These are phyloP conservation scores for Todus mexicanus DNA, from an alignment of 2,797 vertebrate species.

Conservation along the genomic window DNA sequence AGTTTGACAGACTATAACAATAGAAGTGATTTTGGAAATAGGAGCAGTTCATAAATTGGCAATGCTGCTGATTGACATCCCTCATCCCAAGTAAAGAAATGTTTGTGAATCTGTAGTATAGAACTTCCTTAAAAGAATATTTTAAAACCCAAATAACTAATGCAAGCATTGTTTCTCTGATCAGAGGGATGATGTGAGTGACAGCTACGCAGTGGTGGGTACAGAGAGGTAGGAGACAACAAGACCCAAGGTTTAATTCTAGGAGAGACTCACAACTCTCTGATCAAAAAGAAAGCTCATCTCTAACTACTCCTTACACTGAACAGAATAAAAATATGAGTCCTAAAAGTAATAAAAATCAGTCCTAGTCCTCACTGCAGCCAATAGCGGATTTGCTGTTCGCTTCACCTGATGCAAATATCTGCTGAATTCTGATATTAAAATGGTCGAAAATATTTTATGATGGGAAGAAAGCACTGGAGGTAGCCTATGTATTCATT, in stretches of 20 bases:
- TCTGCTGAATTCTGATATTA: not conserved
- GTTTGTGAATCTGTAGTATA: not conserved
- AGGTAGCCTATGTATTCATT: not conserved
- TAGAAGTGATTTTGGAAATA: constrained; percentile 68
- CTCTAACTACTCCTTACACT: not conserved
- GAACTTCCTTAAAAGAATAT: not conserved
- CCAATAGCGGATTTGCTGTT: not conserved
- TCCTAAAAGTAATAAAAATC: not conserved
- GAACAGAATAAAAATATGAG: not conserved
- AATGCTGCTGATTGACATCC: constrained; percentile 32
- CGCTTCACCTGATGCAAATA: not conserved
- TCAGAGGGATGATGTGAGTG: not conserved
- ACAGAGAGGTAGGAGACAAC: not conserved
- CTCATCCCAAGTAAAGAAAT: constrained; percentile 31
- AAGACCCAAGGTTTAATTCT: not conserved
- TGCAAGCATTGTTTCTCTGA: not conserved
- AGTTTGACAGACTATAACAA: constrained; percentile 67
- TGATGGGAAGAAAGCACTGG: not conserved
- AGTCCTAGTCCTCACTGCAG: not conserved
- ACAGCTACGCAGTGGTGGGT: not conserved
- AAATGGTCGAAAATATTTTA: not conserved
- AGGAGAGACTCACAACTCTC: not conserved
- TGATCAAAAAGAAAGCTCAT: not conserved
- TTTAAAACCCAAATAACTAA: not conserved
- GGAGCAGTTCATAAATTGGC: constrained; percentile 39